Evolutionary conservation across 2,888 invertebrate genomes (phyloP), one percentile per base, ranked within the genome.

Genomic region (Halocaridina rubra): DNA sequence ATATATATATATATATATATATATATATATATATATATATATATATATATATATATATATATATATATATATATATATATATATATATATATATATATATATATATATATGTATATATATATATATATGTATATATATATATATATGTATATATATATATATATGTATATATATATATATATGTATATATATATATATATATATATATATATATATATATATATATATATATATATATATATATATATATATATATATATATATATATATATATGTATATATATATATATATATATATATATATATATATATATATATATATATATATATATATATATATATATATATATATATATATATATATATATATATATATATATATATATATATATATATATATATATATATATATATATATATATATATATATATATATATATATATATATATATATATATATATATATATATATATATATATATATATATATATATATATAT

Each of bases 311-410:
- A 29, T 10, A 71, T 30, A 71, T 71, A 71, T 71, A 71, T 71
- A 71, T 71, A 71, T 30, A 71, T 71, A 71, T 71, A 71, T 71
- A 71, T 71, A 71, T 71, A 27, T 71, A 71, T 71, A 71, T 27
- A 30, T 30, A 71, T 27, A 71, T 71, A 30, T 27, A 71, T 71
- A 71, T 27, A 30, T 71, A 71, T 71, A 71, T 71, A 30, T 71
- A 71, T 71, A 71, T 71, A 30, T 2, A 71, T 71, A 71, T 71
- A 30, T 71, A 71, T 71, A 71, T 71, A 30, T 71, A 71, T 61
- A 61, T 61, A 22, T 61, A 61, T 61, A 61, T 61, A 22, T 61
- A 61, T 61, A 61, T n/a, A 22, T 61, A 61, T 61, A 61, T 61
- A 22, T 22, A 61, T 61, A 61, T n/a, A 22, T 61, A 61, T n/a